Evolutionary conservation across 2,113 vertebrate species (phyloP), one percentile per base, ranked within the genome.

Genomic region (Silurus meridionalis): DNA sequence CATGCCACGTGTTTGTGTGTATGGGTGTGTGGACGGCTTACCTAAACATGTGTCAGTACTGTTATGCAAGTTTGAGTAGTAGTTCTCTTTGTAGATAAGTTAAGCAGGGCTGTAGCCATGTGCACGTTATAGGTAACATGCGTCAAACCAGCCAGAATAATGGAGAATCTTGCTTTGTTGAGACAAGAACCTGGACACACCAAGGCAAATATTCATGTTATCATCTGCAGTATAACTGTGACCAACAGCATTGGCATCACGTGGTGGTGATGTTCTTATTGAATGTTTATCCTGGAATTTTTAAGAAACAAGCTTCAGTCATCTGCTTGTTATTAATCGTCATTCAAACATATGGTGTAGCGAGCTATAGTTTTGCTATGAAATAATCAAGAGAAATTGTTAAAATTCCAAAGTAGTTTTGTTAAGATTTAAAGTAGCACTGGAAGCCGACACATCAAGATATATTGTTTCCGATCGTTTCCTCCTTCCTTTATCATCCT

Each of bases 11-110:
- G 48, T 63, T 8, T 25, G 53, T 81, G 48, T 17, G 37, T 80
- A 19, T 80, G 64, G 17, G 57, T 55, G 17, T 57, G 67, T 57
- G 48, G 37, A n/a, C 60, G 72, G 53, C 63, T 85, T 82, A 67
- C 57, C 60, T 80, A 66, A 81, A n/a, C 58, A 21, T 74, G 25
- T 60, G 46, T 63, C 25, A 58, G 82, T 53, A 50, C 48, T 25
- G 13, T n/a, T 77, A 48, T 63, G 69, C 14, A 78, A 67, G 19
- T 78, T 37, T n/a, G 72, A 15, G 0, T 80, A 55, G 50, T 37
- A 48, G 37, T 14, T 85, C 52, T 69, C 25, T 48, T 10, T 60
- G 21, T 82, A 83, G 58, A 71, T 83, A 15, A 60, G 19, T 10
- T 1, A 80, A 63, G 63, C 14, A 3, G 19, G 8, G 9, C 9